phyloP scores from a whole-genome alignment of 2,797 vertebrate species.

The Amblyraja radiata region DNA sequence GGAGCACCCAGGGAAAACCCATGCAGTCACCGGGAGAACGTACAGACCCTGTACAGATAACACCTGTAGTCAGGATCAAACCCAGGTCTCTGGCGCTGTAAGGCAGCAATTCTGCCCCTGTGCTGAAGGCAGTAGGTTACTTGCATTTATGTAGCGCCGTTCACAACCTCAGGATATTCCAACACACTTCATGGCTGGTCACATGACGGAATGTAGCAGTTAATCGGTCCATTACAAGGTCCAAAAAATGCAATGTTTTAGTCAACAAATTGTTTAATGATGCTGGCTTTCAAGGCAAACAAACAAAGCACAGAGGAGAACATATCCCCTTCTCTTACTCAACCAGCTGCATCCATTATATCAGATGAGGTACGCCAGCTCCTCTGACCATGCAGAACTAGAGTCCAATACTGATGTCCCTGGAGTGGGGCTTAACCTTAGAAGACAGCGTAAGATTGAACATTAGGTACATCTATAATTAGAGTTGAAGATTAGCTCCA shows the following conservation, averaged over 20 bases:
- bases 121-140: neutral
- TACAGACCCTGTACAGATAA: no score
- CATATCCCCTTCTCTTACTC: neutral
- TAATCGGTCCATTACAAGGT: neutral
- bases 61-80: no score
- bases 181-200: neutral
- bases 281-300: neutral
- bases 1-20: no score
- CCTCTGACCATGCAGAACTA: neutral
- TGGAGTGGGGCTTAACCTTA: neutral
- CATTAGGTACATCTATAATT: neutral
- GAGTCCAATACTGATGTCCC: neutral
- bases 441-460: neutral
- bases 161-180: neutral
- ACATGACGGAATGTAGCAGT: neutral
- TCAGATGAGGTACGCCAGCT: neutral
- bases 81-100: no score
- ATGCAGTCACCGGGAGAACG: no score
- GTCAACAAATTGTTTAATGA: neutral
- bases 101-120: neutral
- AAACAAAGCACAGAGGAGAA: neutral
- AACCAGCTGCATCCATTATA: no score
- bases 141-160: neutral
- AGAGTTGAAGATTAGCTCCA: neutral
- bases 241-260: neutral